Conservation (phyloP, 2,888 invertebrate species). For the Macrophya alboannulata region DNA sequence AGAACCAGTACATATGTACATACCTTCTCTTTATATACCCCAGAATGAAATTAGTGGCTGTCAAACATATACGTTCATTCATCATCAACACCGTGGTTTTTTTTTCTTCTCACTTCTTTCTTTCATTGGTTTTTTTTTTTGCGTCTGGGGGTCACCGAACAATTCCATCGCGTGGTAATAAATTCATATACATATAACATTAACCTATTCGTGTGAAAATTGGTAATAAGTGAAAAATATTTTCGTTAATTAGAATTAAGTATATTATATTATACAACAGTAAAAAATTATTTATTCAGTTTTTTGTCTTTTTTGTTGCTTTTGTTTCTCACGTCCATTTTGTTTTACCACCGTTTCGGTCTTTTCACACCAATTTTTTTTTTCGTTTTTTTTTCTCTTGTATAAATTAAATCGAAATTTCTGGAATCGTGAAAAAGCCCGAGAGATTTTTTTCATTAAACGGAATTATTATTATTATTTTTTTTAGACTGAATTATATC, state of each 20-base stretch:
- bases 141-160: neutral
- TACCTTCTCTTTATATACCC: neutral
- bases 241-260: neutral
- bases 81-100: neutral
- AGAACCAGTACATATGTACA: neutral
- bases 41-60: conserved; percentile 21
- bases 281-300: neutral
- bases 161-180: neutral
- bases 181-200: neutral
- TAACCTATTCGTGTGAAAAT: neutral
- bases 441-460: neutral
- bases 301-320: too few relatives aligned
- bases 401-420: neutral
- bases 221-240: neutral
- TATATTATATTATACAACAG: too few relatives aligned
- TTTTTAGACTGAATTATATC: neutral
- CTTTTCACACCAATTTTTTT: neutral
- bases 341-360: neutral
- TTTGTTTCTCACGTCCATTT: neutral
- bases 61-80: conserved; percentile 21
- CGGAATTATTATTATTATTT: neutral
- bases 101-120: neutral
- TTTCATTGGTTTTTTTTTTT: neutral
- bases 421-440: too few relatives aligned
- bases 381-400: neutral